Conservation (phyloP, 2,797 vertebrate species). For the Cuniculus paca region DNA sequence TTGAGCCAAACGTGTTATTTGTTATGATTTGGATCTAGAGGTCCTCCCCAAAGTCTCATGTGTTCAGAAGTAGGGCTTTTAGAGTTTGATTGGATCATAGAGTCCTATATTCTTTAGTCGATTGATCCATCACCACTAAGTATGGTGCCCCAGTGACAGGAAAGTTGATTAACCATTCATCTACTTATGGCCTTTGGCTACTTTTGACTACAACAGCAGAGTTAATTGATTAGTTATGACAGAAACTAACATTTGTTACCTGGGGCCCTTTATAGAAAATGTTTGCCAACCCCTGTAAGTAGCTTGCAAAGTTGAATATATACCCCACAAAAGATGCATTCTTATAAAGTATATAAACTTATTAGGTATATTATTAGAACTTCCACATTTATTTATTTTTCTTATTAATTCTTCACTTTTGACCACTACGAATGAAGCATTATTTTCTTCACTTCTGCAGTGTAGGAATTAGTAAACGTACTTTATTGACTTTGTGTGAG, state of each 20-base stretch:
- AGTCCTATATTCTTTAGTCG: not conserved
- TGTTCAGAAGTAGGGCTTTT: not conserved
- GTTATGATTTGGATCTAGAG: not conserved
- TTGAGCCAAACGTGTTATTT: not conserved
- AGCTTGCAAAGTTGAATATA: not conserved
- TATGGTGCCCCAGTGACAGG: not conserved
- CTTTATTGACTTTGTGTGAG: not conserved
- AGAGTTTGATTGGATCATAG: not conserved
- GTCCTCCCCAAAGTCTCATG: not conserved
- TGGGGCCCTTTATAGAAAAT: not conserved
- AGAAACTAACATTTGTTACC: not conserved
- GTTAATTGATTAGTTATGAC: not conserved
- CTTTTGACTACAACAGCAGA: not conserved
- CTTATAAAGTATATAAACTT: not conserved
- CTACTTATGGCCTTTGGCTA: not conserved
- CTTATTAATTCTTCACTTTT: not conserved
- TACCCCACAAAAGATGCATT: rapidly evolving
- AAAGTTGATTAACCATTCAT: not conserved
- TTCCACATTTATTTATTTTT: not conserved
- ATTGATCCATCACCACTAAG: not conserved
- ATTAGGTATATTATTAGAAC: not conserved
- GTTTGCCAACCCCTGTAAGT: not conserved
- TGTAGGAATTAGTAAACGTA: not conserved
- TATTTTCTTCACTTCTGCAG: not conserved
- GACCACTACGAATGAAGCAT: not conserved